Conservation (phyloP, 2,888 invertebrate genomes). For the Adelphocoris suturalis region DNA sequence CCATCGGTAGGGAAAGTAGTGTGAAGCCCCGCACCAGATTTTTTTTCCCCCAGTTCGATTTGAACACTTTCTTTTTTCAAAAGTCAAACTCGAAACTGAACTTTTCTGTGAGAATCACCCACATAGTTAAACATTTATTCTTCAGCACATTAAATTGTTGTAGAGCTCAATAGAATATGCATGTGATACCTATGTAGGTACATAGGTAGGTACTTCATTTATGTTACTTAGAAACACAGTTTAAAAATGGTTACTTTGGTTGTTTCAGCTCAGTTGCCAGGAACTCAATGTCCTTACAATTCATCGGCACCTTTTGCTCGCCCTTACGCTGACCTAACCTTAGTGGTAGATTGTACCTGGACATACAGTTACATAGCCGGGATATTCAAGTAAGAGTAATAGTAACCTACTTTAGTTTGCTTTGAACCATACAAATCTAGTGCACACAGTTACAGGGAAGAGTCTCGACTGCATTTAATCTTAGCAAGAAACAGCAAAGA, state of each 20-base stretch:
- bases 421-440: not conserved
- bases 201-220: no score
- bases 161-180: no score
- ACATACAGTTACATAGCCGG: slow-evolving; percentile 82
- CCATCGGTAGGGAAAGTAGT: no score
- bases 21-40: no score
- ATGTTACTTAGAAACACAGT: no score
- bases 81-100: no score
- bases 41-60: no score
- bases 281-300: slow-evolving; percentile 51
- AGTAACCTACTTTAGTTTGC: not conserved
- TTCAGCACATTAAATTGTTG: not conserved
- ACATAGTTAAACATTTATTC: no score
- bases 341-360: slow-evolving; percentile 86
- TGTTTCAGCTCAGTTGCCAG: slow-evolving; percentile 58
- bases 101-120: no score
- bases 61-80: no score
- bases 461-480: not conserved
- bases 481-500: no score
- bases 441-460: not conserved
- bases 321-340: slow-evolving; percentile 79
- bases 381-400: slow-evolving; percentile 82
- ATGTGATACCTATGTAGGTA: no score
- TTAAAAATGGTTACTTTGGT: not conserved
- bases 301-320: slow-evolving; percentile 11